These are phyloP conservation scores for Psylliodes chrysocephalus DNA, from an alignment of 2,888 invertebrate species.

Conservation along the genomic window DNA sequence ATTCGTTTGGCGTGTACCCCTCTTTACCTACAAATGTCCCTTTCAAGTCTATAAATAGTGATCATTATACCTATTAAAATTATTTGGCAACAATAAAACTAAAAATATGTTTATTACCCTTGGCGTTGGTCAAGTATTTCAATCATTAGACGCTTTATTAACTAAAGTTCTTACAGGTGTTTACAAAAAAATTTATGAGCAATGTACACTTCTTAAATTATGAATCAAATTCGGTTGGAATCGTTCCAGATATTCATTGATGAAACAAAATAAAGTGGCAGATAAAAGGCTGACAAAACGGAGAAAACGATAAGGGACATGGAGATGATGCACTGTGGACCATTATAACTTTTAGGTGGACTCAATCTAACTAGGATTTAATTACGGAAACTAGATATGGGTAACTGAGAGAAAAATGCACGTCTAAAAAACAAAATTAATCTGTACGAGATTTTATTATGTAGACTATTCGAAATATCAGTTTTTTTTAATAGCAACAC, in stretches of 20 bases:
- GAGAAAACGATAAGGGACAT: not conserved
- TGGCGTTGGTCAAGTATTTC: too few relatives aligned
- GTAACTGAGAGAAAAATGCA: too few relatives aligned
- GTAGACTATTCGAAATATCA: too few relatives aligned
- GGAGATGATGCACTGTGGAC: not conserved
- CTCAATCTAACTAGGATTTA: too few relatives aligned
- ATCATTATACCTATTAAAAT: too few relatives aligned
- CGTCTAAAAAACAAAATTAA: not conserved
- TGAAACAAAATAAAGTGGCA: not conserved
- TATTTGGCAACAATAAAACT: too few relatives aligned
- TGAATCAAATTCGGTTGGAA: conserved; percentile 12
- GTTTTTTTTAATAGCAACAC: too few relatives aligned
- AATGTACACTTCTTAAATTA: conserved; percentile 4
- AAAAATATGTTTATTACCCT: too few relatives aligned
- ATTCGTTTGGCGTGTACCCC: too few relatives aligned
- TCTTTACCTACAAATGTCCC: too few relatives aligned
- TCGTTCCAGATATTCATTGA: conserved; percentile 12
- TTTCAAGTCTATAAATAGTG: too few relatives aligned
- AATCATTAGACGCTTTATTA: not conserved
- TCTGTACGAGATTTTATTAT: not conserved
- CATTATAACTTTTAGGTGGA: not conserved
- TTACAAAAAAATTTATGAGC: not conserved
- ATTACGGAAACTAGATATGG: too few relatives aligned
- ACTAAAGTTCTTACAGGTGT: conserved; percentile 1
- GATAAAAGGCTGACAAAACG: not conserved